Evolutionary conservation across 2,113 vertebrate genomes (phyloP).

Genomic region (Ceyx melanurus): DNA sequence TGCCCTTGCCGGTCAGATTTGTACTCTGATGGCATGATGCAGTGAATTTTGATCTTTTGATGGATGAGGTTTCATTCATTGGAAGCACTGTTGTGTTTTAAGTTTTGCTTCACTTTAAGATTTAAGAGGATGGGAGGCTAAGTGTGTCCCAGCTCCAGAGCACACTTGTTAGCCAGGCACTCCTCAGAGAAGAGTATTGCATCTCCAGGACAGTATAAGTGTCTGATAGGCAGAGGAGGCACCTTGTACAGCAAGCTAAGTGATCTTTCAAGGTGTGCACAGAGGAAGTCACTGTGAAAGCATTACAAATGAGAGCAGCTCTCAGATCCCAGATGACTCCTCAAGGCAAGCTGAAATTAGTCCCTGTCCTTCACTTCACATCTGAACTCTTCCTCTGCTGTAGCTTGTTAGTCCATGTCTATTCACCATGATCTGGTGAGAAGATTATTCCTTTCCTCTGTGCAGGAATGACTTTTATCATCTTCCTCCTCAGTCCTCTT

Average conservation of each 20-base stretch:
- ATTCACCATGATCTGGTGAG: neutral
- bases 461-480: neutral
- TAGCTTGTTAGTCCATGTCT: fast-evolving
- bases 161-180: neutral
- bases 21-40: neutral
- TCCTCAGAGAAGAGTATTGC: neutral
- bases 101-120: neutral
- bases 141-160: neutral
- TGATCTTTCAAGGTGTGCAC: neutral
- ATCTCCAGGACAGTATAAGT: neutral
- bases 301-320: neutral
- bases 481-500: neutral
- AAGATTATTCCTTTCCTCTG: neutral
- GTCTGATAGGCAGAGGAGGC: neutral
- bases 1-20: neutral
- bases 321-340: neutral
- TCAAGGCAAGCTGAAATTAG: neutral
- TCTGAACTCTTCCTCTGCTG: neutral
- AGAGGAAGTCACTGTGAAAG: neutral
- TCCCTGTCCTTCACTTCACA: neutral
- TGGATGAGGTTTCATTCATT: neutral
- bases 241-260: fast-evolving
- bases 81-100: neutral
- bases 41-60: neutral
- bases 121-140: neutral